These are phyloP conservation scores for Leucozona laternaria DNA, from an alignment of 2,888 invertebrate species.

Conservation along the genomic window DNA sequence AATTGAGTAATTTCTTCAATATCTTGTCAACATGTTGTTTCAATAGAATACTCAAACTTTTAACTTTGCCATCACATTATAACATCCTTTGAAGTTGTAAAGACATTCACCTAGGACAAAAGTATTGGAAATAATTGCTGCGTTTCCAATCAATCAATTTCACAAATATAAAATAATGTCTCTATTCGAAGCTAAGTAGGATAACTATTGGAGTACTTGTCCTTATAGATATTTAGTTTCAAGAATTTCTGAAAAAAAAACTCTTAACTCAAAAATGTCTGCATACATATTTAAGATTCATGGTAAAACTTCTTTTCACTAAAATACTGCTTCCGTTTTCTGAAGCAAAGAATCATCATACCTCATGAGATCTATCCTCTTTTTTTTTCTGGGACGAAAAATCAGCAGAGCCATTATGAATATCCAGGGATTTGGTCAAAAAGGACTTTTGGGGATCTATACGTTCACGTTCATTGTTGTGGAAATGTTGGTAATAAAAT, in stretches of 20 bases:
- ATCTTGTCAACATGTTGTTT: too few species aligned
- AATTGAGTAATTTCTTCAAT: too few species aligned
- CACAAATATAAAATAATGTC: too few species aligned
- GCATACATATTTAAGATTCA: not conserved
- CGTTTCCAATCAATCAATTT: too few species aligned
- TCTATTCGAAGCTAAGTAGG: too few species aligned
- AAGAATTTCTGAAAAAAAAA: not conserved
- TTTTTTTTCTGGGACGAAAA: slow-evolving; percentile 6
- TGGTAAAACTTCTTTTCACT: not conserved
- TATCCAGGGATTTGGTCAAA: slow-evolving; percentile 52
- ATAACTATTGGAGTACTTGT: too few species aligned
- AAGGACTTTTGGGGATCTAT: slow-evolving; percentile 49
- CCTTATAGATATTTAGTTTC: too few species aligned
- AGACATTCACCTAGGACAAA: too few species aligned
- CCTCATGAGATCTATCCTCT: slow-evolving; percentile 22
- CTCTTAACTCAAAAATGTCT: not conserved
- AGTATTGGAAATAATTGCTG: too few species aligned
- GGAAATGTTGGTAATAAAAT: slow-evolving; percentile 66
- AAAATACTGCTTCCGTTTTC: slow-evolving; percentile 7
- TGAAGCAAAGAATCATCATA: not conserved
- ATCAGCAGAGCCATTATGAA: slow-evolving; percentile 50
- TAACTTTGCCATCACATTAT: too few species aligned
- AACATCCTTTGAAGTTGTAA: too few species aligned
- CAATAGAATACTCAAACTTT: too few species aligned
- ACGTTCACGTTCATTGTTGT: slow-evolving; percentile 48